Evolutionary conservation across 2,888 invertebrate species (phyloP).

Genomic region (Drosophila melanosoma): DNA sequence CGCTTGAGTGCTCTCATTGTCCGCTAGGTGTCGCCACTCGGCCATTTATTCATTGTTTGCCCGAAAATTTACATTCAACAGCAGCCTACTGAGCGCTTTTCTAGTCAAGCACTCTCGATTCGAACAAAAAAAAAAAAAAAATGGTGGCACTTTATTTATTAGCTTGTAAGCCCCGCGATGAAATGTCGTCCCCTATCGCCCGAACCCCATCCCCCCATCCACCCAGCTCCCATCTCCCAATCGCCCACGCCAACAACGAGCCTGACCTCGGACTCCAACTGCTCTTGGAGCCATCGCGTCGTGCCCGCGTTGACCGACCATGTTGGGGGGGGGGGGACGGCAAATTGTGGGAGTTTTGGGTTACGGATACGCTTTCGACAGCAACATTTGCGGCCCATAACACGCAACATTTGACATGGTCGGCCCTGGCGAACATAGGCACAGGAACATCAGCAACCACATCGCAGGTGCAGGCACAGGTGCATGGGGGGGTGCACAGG

Average conservation of each 20-base stretch:
- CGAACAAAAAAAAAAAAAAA: constrained; percentile 42
- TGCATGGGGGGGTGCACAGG: constrained; percentile 32
- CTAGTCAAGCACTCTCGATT: constrained; percentile 69
- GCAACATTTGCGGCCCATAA: constrained; percentile 77
- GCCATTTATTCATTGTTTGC: constrained; percentile 45
- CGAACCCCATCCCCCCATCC: background rate
- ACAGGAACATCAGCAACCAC: constrained; percentile 29
- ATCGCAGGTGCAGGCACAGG: constrained; percentile 9
- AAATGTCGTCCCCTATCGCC: constrained; percentile 36
- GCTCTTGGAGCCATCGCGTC: constrained; percentile 20
- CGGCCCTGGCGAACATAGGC: constrained; percentile 39
- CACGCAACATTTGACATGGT: constrained; percentile 77
- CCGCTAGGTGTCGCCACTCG: constrained; percentile 36
- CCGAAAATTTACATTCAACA: constrained; percentile 45
- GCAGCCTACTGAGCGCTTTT: constrained; percentile 65
- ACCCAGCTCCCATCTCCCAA: background rate
- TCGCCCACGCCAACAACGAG: background rate
- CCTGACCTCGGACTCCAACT: constrained; percentile 5
- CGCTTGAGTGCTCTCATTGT: constrained; percentile 28
- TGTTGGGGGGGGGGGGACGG: constrained; percentile 5
- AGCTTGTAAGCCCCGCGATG: constrained; percentile 75
- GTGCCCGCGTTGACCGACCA: constrained; percentile 33
- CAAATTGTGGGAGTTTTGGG: constrained; percentile 43
- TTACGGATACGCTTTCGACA: constrained; percentile 73
- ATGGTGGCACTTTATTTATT: constrained; percentile 73